These are phyloP conservation scores for Oxyteleia sp. DNA, from an alignment of 2,888 invertebrate genomes.

Conservation along the genomic window DNA sequence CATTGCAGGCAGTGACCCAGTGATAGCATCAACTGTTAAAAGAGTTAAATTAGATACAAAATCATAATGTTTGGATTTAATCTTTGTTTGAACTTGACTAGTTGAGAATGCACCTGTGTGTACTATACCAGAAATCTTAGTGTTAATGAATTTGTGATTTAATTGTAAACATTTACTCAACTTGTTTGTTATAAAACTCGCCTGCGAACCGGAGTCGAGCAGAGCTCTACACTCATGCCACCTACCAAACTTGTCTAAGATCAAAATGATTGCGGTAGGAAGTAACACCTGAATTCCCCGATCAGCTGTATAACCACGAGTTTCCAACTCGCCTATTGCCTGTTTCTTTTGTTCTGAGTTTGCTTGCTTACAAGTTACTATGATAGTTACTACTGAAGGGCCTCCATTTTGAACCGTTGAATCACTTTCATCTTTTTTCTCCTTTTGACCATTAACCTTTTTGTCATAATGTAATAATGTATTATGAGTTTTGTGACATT, in stretches of 20 bases:
- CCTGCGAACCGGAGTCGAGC: not conserved
- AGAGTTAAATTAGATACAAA: not conserved
- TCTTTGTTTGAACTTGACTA: not conserved
- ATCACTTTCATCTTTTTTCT: not conserved
- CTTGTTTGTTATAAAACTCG: not conserved
- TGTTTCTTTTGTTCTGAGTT: not conserved
- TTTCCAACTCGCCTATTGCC: not conserved
- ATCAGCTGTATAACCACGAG: not conserved
- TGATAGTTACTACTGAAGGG: not conserved
- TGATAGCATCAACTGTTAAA: not conserved
- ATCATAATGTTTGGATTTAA: not conserved
- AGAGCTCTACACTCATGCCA: constrained; percentile 6
- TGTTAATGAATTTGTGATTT: not conserved
- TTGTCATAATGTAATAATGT: constrained; percentile 7
- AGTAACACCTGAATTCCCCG: not conserved
- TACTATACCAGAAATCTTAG: not conserved
- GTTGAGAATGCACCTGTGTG: not conserved
- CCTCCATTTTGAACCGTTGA: not conserved
- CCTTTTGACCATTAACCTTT: not conserved
- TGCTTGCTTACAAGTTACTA: not conserved
- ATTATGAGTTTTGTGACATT: constrained; percentile 8
- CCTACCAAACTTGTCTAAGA: constrained; percentile 8
- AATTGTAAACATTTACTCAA: constrained; percentile 8
- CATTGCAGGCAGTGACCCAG: not conserved
- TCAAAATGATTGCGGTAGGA: not conserved